Base-by-base conservation (phyloP, 2,888 invertebrate species). In the Heliconius charithonia region DNA sequence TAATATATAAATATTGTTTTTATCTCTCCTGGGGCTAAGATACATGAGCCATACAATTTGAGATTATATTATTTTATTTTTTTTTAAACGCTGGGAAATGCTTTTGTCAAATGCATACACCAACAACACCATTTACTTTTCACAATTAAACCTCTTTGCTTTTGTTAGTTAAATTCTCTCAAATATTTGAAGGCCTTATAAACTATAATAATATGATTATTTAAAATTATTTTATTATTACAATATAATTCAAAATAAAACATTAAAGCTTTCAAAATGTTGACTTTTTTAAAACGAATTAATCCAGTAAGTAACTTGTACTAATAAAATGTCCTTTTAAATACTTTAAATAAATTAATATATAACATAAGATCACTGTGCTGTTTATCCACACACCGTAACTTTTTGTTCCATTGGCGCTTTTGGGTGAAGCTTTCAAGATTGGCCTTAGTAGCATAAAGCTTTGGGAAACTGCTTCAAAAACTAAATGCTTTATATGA, bases 381-480 rank as follows among this genome's bases (percentile, higher is more conserved):
- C 77, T 74, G 10, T 62, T 41, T 74, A 62, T 59, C 4, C 13
- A 29, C 45, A 73, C 59, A 56, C 56, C 27, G n/a, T 73, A 56
- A 10, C n/a, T 25, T 37, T 37, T 56, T 32, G 29, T 32, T 13
- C 19, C 56, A 59, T 7, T 59, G 32, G 41, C 25, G 67, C 77
- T 77, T 67, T 67, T 45, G 45, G 67, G 59, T 67, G 67, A 59
- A 19, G 59, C 77, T 77, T 77, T 37, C 62, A 56, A 41, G 41
- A 45, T 56, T 27, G 25, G 41, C 37, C 65, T 32, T 6, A 45
- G 16, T 59, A 27, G 77, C 73, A 73, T 78, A 19, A 25, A 22
- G 67, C 73, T 78, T 74, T 32, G 77, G 77, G 73, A 59, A 51
- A n/a, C n/a, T 73, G 77, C 73, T 78, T 67, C 22, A 12, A 19